A percentile compares a stretch with the other conserved stretches of the same genome.
Conservation (phyloP, 2,113 vertebrate species). For the Ranitomeya imitator region DNA sequence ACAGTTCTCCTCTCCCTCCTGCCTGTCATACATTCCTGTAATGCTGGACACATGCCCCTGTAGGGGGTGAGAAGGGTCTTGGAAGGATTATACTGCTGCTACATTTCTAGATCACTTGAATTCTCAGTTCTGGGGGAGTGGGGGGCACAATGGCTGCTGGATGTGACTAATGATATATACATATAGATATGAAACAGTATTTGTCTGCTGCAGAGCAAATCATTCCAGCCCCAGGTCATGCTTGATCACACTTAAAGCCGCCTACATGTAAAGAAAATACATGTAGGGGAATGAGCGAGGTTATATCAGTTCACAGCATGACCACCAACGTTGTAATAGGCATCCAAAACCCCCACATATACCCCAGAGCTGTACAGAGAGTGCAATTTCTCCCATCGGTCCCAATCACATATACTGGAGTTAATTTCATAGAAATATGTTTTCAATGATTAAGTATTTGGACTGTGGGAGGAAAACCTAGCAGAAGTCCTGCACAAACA, state of each 20-base stretch:
- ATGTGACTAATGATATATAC: background rate
- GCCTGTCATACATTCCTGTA: constrained; percentile 44
- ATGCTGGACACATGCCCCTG: constrained; percentile 25
- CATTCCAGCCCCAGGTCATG: background rate
- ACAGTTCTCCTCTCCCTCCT: background rate
- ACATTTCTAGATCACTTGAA: background rate
- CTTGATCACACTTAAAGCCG: too few species aligned
- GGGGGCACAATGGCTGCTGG: background rate
- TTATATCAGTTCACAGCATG: background rate
- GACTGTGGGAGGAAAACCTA: background rate
- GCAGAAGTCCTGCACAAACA: too few species aligned
- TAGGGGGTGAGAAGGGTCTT: constrained; percentile 11
- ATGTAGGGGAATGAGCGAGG: background rate
- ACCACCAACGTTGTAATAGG: background rate
- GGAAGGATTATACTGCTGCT: constrained; percentile 29
- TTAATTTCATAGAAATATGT: background rate
- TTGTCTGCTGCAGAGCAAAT: background rate
- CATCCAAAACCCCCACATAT: background rate
- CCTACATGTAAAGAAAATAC: too few species aligned
- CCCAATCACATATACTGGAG: background rate
- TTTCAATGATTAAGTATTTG: background rate
- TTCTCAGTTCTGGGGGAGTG: background rate
- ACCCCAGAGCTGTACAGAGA: background rate
- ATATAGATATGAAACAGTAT: background rate
- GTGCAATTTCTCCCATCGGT: too few species aligned